phyloP scores from a whole-genome alignment of 1,140 invertebrate genomes.

The Eriosoma lanigerum region DNA sequence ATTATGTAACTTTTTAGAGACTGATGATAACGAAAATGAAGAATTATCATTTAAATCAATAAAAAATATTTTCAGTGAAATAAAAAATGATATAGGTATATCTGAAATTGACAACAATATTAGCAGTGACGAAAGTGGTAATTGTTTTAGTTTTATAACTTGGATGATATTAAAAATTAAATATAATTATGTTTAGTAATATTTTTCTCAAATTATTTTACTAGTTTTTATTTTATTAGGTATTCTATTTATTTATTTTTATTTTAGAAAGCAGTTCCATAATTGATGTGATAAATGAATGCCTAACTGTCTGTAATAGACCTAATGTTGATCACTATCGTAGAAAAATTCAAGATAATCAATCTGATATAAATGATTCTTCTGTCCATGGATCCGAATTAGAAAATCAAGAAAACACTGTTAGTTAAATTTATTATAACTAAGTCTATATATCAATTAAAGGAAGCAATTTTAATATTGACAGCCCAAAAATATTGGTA shows the following conservation, averaged over 20 bases:
- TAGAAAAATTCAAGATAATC: slow-evolving; percentile 7
- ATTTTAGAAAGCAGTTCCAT: slow-evolving; percentile 9
- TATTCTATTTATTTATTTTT: slow-evolving; percentile 21
- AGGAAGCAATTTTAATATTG: no score
- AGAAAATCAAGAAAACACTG: neutral
- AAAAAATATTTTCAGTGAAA: neutral
- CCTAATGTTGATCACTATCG: neutral
- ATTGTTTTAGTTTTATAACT: no score
- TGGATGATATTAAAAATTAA: no score
- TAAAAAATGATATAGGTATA: neutral
- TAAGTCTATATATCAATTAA: no score
- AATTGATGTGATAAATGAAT: neutral
- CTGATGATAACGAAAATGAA: no score
- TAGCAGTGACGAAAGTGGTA: slow-evolving; percentile 4
- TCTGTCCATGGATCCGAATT: neutral
- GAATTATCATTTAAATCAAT: neutral
- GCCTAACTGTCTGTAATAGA: neutral
- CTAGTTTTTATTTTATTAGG: no score
- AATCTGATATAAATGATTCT: neutral
- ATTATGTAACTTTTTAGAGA: no score
- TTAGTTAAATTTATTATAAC: neutral
- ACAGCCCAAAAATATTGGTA: no score
- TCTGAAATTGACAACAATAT: neutral
- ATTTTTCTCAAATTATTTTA: no score
- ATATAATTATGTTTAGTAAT: no score